Base-by-base conservation (phyloP, 2,113 vertebrate species). In the Camelus dromedarius region DNA sequence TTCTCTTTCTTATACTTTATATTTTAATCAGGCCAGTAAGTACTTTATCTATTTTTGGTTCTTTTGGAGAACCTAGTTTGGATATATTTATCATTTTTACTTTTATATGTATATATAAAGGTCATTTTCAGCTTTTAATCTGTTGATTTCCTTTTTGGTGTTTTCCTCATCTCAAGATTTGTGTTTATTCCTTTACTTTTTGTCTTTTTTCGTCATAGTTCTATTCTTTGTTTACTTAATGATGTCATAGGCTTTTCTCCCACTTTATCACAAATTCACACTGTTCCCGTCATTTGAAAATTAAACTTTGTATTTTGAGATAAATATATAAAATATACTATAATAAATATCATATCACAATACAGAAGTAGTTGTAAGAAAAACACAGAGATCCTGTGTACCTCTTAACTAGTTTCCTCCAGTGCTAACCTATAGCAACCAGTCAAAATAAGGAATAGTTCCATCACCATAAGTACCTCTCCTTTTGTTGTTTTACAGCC, bases 241-340 rank as follows among this genome's bases (percentile, higher is more conserved):
- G 56, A 83, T 87, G 79, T n/a, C 38, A 58, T 28, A 48, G 26
- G 12, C 38, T 54, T 60, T 18, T 18, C 20, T 52, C 30, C 50
- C 20, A 35, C 83, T 91, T 89, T 72, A 56, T 72, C 77, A 66
- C 48, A 76, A 46, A 79, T 16, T 66, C 38, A 76, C 38, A 70
- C 62, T 30, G 50, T 46, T 50, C 10, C 52, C 30, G 72, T 35
- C 30, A 54, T 81, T 94, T 92, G 89, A 16, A 72, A 94, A 94
- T 89, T 73, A 83, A 96, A 79, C 35, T 91, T 89, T 66, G 15
- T 84, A 79, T 66, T 97, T 73, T 96, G 48, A 92, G 28, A 67
- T 84, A 77, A 64, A 14, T 87, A 64, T n/a, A 24, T 81, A 54
- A 56, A 77, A 77, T 64, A 79, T 35, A 72, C 77, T 91, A 50